Percentiles rank a stretch among this genome's conserved stretches.
These are phyloP conservation scores for Argyresthia goedartella DNA, from an alignment of 2,888 invertebrate species.

Conservation along the genomic window DNA sequence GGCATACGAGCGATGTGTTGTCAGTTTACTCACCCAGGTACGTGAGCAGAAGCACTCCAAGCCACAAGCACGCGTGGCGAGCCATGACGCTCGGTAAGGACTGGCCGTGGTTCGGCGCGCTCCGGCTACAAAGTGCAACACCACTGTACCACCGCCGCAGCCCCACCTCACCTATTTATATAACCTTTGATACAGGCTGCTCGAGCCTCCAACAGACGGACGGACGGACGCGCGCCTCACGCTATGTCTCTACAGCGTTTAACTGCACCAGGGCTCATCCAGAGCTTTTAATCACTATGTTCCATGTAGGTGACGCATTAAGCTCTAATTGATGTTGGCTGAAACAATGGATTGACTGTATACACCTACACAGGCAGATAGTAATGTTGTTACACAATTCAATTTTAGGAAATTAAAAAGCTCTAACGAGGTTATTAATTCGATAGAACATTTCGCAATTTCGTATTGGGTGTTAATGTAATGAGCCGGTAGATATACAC, in stretches of 20 bases:
- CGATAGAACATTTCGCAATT: no score
- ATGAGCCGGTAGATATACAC: no score
- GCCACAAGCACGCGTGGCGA: conserved; percentile 65
- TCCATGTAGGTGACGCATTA: neutral
- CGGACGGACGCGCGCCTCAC: conserved; percentile 9
- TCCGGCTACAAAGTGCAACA: conserved; percentile 62
- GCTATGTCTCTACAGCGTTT: conserved; percentile 20
- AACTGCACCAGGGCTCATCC: neutral
- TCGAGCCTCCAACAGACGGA: conserved; percentile 24
- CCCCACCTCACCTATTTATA: conserved; percentile 71
- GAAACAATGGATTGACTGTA: no score
- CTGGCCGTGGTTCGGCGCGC: conserved; percentile 52
- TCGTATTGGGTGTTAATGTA: no score
- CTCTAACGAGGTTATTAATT: no score
- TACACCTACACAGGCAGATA: no score
- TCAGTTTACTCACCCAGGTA: conserved; percentile 55
- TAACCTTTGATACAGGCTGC: conserved; percentile 45
- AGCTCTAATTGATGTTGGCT: no score
- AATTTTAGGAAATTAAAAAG: no score
- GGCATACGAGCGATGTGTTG: no score
- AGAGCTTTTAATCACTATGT: conserved; percentile 1
- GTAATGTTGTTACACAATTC: no score
- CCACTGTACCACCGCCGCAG: conserved; percentile 32
- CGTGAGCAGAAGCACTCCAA: conserved; percentile 57
- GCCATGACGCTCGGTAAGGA: conserved; percentile 67